Percentiles rank a stretch among this genome's conserved stretches.
These are phyloP conservation scores for Ditylenchus dipsaci DNA, from an alignment of 1,140 invertebrate genomes.

Conservation along the genomic window DNA sequence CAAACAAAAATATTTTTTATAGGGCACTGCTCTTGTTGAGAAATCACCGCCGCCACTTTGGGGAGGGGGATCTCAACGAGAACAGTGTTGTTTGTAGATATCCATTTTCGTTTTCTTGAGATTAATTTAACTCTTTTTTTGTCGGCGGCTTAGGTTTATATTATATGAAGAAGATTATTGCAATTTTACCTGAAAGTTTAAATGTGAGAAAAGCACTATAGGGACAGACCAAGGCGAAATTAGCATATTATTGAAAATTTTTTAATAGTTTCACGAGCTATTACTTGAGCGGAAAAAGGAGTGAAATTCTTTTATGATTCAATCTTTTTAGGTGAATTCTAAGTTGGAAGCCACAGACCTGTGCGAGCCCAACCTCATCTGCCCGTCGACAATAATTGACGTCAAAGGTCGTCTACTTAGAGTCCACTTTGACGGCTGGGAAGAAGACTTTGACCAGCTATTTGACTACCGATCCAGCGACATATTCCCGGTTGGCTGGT, in stretches of 20 bases:
- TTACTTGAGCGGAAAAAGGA: too few species aligned
- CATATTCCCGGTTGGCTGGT: conserved; percentile 33
- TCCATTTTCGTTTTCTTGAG: background rate
- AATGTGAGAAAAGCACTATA: too few species aligned
- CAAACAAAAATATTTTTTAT: too few species aligned
- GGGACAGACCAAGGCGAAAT: too few species aligned
- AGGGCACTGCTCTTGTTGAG: too few species aligned
- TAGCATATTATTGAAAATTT: too few species aligned
- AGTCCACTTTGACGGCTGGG: conserved; percentile 33
- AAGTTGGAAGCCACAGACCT: conserved; percentile 27
- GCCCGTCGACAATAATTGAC: conserved; percentile 23
- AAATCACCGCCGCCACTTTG: too few species aligned
- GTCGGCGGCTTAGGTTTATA: background rate
- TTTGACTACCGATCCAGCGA: conserved; percentile 35
- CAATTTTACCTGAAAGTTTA: background rate
- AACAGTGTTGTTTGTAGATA: too few species aligned
- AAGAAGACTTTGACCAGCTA: conserved; percentile 18
- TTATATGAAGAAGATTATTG: background rate
- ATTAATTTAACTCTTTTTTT: conserved; percentile 1
- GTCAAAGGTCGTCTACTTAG: conserved; percentile 22
- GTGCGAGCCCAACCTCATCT: conserved; percentile 29
- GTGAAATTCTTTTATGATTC: too few species aligned
- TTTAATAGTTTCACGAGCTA: too few species aligned
- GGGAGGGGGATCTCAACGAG: too few species aligned
- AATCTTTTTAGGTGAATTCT: conserved; percentile 17